These are phyloP conservation scores for Zelostemma sp. DNA, from an alignment of 1,140 invertebrate species.

Conservation along the genomic window DNA sequence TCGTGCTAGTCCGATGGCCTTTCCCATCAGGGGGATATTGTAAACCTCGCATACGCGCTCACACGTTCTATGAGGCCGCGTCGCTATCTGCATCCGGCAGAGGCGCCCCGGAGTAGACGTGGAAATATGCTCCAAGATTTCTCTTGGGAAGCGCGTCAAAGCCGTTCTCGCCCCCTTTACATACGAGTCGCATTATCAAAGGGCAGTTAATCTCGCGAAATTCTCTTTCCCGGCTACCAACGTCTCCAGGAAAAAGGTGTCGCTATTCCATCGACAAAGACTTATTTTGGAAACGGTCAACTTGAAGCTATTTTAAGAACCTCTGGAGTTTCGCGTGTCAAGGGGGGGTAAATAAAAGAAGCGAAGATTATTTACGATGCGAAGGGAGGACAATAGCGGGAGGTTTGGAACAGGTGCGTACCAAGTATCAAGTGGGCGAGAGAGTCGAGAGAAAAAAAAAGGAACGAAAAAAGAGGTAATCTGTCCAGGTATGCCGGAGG, in stretches of 20 bases:
- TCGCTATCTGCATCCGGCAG: conserved; percentile 69
- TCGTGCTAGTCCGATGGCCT: conserved; percentile 63
- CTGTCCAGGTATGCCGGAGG: conserved; percentile 54
- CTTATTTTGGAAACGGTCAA: too few species aligned
- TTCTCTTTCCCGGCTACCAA: not conserved
- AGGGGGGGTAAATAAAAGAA: too few species aligned
- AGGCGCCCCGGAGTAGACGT: conserved; percentile 60
- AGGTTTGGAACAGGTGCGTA: not conserved
- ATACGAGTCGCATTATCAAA: conserved; percentile 43
- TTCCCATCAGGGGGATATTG: conserved; percentile 65
- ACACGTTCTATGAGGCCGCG: conserved; percentile 41
- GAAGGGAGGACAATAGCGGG: not conserved
- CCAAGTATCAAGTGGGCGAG: conserved; percentile 2
- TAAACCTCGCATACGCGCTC: conserved; percentile 52
- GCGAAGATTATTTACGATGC: too few species aligned
- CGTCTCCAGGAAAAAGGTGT: not conserved
- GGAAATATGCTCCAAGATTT: conserved; percentile 69
- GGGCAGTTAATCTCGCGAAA: conserved; percentile 36
- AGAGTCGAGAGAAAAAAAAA: not conserved
- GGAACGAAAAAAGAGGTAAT: conserved; percentile 43
- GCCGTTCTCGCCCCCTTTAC: conserved; percentile 26
- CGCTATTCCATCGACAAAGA: not conserved
- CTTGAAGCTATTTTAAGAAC: not conserved
- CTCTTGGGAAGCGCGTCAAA: conserved; percentile 61
- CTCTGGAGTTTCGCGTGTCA: too few species aligned